phyloP scores from a whole-genome alignment of 2,113 vertebrate genomes.

The Xerus inauris region DNA sequence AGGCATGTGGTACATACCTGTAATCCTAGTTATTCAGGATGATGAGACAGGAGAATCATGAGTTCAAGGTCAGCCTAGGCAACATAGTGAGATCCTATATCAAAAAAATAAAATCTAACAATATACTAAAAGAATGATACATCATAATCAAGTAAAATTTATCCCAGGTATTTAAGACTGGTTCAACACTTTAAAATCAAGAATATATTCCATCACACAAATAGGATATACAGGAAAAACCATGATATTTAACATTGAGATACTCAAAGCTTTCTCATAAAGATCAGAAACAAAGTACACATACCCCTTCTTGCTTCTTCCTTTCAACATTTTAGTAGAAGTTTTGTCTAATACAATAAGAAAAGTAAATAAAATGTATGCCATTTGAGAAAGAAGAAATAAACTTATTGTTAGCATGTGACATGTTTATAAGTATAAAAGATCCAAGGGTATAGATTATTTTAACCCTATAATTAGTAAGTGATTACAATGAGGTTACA shows the following conservation, averaged over 20 bases:
- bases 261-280: neutral
- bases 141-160: neutral
- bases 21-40: neutral
- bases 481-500: neutral
- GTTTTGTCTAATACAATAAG: neutral
- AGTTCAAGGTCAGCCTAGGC: neutral
- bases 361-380: neutral
- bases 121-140: neutral
- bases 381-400: neutral
- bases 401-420: neutral
- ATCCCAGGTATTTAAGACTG: neutral
- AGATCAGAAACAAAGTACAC: neutral
- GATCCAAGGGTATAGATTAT: neutral
- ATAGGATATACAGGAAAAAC: neutral
- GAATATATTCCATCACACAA: neutral
- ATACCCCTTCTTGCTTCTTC: neutral
- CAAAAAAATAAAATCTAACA: neutral
- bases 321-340: neutral
- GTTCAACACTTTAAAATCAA: neutral
- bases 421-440: neutral
- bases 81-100: neutral
- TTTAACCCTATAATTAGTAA: neutral
- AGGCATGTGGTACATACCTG: too few relatives aligned
- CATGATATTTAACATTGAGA: neutral
- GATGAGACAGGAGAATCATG: neutral